These are phyloP conservation scores for Spodoptera picta DNA, from an alignment of 2,888 invertebrate genomes.

Conservation along the genomic window DNA sequence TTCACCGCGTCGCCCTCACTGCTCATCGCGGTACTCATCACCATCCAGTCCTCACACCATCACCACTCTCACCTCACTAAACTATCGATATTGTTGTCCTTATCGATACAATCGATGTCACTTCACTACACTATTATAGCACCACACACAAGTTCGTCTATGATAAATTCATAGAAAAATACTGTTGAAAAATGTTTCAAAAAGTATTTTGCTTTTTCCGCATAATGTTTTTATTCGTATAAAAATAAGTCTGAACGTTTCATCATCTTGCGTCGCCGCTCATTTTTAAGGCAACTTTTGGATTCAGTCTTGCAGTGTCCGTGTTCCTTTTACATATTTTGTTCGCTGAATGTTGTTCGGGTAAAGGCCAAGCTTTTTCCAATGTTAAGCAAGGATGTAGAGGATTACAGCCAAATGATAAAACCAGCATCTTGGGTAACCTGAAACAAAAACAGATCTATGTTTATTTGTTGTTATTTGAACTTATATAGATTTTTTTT, in stretches of 20 bases:
- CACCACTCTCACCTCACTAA: slow-evolving; percentile 66
- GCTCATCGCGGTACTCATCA: slow-evolving; percentile 77
- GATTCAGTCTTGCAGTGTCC: slow-evolving; percentile 75
- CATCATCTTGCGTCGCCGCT: slow-evolving; percentile 79
- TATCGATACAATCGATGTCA: slow-evolving; percentile 67
- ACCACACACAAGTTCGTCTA: slow-evolving; percentile 64
- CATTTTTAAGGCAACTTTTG: slow-evolving; percentile 78
- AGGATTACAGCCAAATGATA: slow-evolving; percentile 63
- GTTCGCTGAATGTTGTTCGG: slow-evolving; percentile 44
- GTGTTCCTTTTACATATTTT: slow-evolving; percentile 65
- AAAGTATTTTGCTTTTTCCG: slow-evolving; percentile 66
- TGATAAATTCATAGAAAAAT: slow-evolving; percentile 72
- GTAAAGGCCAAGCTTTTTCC: slow-evolving; percentile 42
- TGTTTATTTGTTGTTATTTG: slow-evolving; percentile 1
- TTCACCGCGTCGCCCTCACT: slow-evolving; percentile 84
- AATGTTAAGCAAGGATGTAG: slow-evolving; percentile 54
- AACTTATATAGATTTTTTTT: no score
- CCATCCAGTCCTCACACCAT: slow-evolving; percentile 66
- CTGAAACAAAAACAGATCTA: slow-evolving; percentile 70
- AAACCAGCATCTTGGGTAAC: slow-evolving; percentile 79
- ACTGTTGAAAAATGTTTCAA: slow-evolving; percentile 64
- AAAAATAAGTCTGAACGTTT: slow-evolving; percentile 67
- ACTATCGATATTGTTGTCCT: slow-evolving; percentile 69
- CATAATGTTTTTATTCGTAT: slow-evolving; percentile 62
- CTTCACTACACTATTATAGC: slow-evolving; percentile 78